Evolutionary conservation across 2,888 invertebrate genomes (phyloP), one percentile per base, ranked within the genome.

Genomic region (Harmothoe impar): DNA sequence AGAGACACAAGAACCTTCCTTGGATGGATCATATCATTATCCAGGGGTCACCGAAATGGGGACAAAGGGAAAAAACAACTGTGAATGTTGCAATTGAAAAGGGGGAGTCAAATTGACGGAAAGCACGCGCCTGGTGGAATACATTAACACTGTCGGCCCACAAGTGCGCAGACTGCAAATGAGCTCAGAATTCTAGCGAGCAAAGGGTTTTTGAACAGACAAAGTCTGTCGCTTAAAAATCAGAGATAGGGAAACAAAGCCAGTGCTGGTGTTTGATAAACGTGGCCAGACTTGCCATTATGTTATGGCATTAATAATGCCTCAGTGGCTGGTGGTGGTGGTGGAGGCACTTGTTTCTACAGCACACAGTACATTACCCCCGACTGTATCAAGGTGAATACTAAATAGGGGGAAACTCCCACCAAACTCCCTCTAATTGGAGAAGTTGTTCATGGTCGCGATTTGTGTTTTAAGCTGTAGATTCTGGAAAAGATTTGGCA

Each of bases 171-270:
- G 62, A 62, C 62, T 72, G 72, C 72, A 72, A 72, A 72, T 72
- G 29, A 72, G 72, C 72, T 29, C 29, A 29, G 17, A 72, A n/a
- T 72, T n/a, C 23, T 62, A n/a, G 20, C 23, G n/a, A 62, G 20
- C 23, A 62, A 62, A 72, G 29, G 25, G 72, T 72, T 72, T 68
- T 72, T 29, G 25, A 72, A 5, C 25, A 62, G 62, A 62, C 62
- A 62, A 62, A 20, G 62, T n/a, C 62, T 62, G 62, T 62, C 62
- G 62, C 62, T 62, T 62, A 62, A 62, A n/a, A n/a, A 62, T 62
- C 1, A 7, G 20, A n/a, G 62, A 62, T 62, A 62, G 62, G 62
- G 43, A 43, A 20, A 62, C 62, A 62, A 62, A 62, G 62, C 23
- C 62, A n/a, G 3, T 62, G 62, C 62, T 62, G 7, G n/a, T 62